Evolutionary conservation across 2,797 vertebrate genomes (phyloP), one percentile per base, ranked within the genome.

Genomic region (Glyptemys insculpta): DNA sequence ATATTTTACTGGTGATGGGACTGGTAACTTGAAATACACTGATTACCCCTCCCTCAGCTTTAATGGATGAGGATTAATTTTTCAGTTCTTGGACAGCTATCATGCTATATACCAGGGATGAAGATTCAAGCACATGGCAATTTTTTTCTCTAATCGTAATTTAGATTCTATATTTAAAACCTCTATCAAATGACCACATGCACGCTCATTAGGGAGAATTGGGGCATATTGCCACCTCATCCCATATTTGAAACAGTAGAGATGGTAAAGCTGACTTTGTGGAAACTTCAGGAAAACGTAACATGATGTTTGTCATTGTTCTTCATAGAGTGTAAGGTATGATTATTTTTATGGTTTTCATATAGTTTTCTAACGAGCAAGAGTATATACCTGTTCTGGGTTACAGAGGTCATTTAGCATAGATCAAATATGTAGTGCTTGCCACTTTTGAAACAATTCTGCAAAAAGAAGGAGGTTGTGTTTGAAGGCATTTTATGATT

Each of bases 141-240:
- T 85, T 62, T 89, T 89, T 49, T 87, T n/a, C 53, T 88, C 3
- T 10, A 79, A 76, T 92, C 18, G 16, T 81, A 37, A 0, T 88
- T 83, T 92, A 82, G 65, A 59, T 72, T 94, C n/a, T 81, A 9
- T 80, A 25, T 57, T 94, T 92, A 86, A 93, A 57, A 44, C 44
- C 3, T 59, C 62, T 89, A 2, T 89, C 78, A 93, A 92, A 83
- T 88, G 25, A 59, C 50, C 16, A 87, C 11, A 27, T 79, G n/a
- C 0, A 0, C 86, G 84, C 59, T 84, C 81, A 16, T 86, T 93
- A 78, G 72, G 78, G 91, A 92, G 49, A 95, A 91, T 37, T 91
- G 74, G 21, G 54, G 41, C 41, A 89, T 85, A 88, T 41, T n/a
- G 12, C 8, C 50, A 54, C 19, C 34, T 85, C 53, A 34, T 72